Evolutionary conservation across 1,140 invertebrate species (phyloP).

Genomic region (Sarcophaga bullata): DNA sequence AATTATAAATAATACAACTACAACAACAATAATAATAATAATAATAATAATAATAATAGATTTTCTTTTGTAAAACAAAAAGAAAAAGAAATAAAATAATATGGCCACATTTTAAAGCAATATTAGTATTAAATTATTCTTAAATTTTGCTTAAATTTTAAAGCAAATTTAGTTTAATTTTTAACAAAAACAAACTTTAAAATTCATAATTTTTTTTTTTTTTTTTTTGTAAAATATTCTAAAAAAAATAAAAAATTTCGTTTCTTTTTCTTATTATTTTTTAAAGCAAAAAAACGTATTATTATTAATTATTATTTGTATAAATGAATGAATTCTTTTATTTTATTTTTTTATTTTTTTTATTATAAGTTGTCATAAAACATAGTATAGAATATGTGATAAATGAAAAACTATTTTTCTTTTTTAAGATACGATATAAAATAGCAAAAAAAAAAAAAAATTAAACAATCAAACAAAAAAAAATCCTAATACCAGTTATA

Average conservation of each 20-base stretch:
- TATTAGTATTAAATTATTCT: slow-evolving; percentile 43
- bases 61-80: slow-evolving; percentile 32
- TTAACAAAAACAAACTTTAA: neutral
- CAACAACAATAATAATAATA: neutral
- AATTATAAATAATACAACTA: slow-evolving; percentile 5
- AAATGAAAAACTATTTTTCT: neutral
- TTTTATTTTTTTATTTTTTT: neutral
- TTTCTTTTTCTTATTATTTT: neutral
- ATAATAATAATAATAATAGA: neutral
- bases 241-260: neutral
- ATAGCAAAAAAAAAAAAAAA: no score
- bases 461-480: neutral
- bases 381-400: slow-evolving; percentile 38
- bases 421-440: slow-evolving; percentile 8
- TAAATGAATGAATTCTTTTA: neutral
- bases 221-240: slow-evolving; percentile 36
- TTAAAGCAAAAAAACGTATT: neutral
- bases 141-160: slow-evolving; percentile 38
- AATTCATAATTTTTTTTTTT: neutral
- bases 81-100: slow-evolving; percentile 22
- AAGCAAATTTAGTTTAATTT: neutral
- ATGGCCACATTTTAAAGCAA: slow-evolving; percentile 46
- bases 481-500: neutral
- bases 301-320: slow-evolving; percentile 31
- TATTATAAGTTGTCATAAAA: slow-evolving; percentile 37